These are phyloP conservation scores for Dromaius novaehollandiae DNA, from an alignment of 2,113 vertebrate species.

Conservation along the genomic window DNA sequence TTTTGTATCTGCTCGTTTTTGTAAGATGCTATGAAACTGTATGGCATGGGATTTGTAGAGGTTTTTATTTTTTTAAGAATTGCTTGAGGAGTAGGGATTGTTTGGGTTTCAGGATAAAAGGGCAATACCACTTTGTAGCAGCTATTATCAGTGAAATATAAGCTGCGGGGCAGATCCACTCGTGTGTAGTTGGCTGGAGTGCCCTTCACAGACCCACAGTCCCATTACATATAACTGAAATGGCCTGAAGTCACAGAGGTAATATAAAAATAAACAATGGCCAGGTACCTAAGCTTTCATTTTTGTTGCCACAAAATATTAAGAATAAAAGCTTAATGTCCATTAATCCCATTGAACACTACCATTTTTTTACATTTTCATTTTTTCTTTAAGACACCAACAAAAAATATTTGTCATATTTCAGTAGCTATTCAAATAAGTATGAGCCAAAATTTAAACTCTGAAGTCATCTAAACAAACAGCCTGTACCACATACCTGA, in stretches of 20 bases:
- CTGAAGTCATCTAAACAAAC: neutral
- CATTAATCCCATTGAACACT: neutral
- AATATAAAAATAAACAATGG: neutral
- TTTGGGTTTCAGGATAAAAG: neutral
- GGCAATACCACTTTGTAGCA: neutral
- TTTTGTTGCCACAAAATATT: neutral
- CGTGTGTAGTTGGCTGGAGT: neutral
- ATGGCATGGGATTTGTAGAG: neutral
- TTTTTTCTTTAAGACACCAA: neutral
- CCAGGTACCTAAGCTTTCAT: neutral
- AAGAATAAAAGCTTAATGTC: neutral
- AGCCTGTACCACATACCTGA: neutral
- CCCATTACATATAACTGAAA: neutral
- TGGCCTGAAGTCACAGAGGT: neutral
- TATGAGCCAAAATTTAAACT: neutral
- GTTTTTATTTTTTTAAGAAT: neutral
- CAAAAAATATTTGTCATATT: neutral
- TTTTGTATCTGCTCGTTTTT: neutral
- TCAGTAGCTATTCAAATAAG: constrained; percentile 1
- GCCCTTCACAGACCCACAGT: neutral
- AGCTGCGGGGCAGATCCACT: neutral
- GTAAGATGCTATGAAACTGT: neutral
- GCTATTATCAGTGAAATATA: neutral
- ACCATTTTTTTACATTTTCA: neutral
- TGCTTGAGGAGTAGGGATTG: neutral